phyloP scores from a whole-genome alignment of 2,888 invertebrate genomes.

The Drosophila siamana region DNA sequence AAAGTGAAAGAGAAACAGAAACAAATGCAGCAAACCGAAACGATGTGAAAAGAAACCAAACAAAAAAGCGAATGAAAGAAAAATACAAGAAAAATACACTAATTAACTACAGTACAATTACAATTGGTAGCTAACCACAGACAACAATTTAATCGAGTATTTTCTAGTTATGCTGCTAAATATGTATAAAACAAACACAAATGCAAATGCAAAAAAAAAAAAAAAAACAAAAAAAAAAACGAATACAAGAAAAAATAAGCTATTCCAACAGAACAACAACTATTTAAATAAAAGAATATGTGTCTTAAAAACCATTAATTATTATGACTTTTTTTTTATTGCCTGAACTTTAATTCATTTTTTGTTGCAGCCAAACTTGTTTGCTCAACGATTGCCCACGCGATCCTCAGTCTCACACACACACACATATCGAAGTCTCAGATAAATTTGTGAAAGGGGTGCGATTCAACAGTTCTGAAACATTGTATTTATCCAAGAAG shows the following conservation, averaged over 20 bases:
- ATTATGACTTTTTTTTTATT: conserved; percentile 65
- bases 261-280: conserved; percentile 66
- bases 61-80: conserved; percentile 17
- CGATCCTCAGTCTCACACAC: conserved; percentile 22
- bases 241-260: conserved; percentile 36
- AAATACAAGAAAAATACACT: conserved; percentile 34
- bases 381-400: conserved; percentile 47
- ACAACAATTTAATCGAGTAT: conserved; percentile 52
- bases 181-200: conserved; percentile 27
- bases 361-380: conserved; percentile 57
- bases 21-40: conserved; percentile 29
- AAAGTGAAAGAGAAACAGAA: conserved; percentile 45
- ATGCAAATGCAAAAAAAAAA: conserved; percentile 15
- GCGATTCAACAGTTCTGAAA: conserved; percentile 9
- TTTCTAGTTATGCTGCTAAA: conserved; percentile 61
- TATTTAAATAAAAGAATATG: conserved; percentile 81
- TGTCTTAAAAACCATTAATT: conserved; percentile 73
- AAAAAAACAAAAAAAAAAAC: conserved; percentile 23
- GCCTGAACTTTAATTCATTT: conserved; percentile 41
- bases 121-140: conserved; percentile 56
- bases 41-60: conserved; percentile 43
- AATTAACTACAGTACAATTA: conserved; percentile 59
- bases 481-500: not conserved
- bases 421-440: conserved; percentile 16
- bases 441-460: conserved; percentile 4